A percentile compares a stretch with the other conserved stretches of the same genome.
Conservation (phyloP, 2,113 vertebrate species). For the Sylvia atricapilla region DNA sequence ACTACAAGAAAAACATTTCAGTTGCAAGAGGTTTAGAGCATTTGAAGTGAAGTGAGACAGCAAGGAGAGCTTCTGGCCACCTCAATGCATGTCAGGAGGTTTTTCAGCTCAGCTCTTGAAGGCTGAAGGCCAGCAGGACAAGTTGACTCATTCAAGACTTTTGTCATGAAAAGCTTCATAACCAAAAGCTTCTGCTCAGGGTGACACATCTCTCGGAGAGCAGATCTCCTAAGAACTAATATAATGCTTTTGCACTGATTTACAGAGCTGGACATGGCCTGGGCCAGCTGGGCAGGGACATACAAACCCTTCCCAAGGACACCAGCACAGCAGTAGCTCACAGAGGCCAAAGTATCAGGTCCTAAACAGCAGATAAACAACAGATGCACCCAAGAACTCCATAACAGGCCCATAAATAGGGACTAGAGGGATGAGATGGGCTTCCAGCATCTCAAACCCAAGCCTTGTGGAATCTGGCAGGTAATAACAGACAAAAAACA, state of each 20-base stretch:
- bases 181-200: not conserved
- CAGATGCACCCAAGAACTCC: not conserved
- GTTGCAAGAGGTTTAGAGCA: not conserved
- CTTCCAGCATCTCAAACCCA: not conserved
- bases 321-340: not conserved
- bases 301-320: not conserved
- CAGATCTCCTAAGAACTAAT: not conserved
- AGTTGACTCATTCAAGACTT: not conserved
- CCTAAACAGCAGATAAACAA: not conserved
- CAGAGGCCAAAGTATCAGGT: not conserved
- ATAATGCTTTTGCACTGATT: not conserved
- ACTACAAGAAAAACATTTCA: not conserved
- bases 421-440: not conserved
- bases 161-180: not conserved
- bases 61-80: not conserved
- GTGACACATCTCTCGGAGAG: too few relatives aligned
- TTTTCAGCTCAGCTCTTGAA: not conserved
- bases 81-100: not conserved
- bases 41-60: not conserved
- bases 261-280: not conserved
- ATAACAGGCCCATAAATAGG: not conserved
- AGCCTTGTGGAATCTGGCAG: not conserved
- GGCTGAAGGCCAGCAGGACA: not conserved
- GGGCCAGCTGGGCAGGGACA: not conserved
- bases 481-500: not conserved